A percentile compares a stretch with the other conserved stretches of the same genome.
phyloP scores from a whole-genome alignment of 2,797 vertebrate genomes.

The Pangasius mekongensis region DNA sequence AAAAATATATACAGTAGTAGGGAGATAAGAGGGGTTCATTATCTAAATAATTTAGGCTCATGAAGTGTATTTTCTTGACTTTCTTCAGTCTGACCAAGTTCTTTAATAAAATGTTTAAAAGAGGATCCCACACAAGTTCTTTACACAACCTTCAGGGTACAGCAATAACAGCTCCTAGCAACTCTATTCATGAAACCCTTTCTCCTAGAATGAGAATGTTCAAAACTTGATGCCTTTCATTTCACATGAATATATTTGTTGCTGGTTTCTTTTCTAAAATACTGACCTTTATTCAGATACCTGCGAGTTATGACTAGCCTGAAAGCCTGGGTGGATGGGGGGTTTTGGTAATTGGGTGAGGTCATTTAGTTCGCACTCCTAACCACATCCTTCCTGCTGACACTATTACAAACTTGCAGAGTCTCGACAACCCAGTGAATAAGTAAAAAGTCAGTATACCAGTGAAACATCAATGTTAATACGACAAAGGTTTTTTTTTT shows the following conservation, averaged over 20 bases:
- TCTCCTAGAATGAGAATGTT: constrained; percentile 2
- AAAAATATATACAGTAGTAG: background rate
- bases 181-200: constrained; percentile 37
- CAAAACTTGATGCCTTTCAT: background rate
- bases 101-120: constrained; percentile 37
- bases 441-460: background rate
- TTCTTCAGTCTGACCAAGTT: constrained; percentile 58
- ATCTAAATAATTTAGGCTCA: background rate
- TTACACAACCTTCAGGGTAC: background rate
- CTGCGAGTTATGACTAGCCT: constrained; percentile 2
- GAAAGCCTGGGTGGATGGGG: constrained; percentile 29
- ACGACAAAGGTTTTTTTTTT: background rate
- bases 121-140: constrained; percentile 12
- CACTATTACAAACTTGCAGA: constrained; percentile 8
- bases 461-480: background rate
- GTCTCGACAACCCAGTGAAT: background rate
- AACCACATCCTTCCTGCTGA: constrained; percentile 51
- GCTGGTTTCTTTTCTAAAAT: background rate
- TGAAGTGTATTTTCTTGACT: constrained; percentile 24
- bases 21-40: background rate
- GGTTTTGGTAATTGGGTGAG: background rate
- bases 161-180: constrained; percentile 36
- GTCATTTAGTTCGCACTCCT: background rate
- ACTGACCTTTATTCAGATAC: constrained; percentile 8
- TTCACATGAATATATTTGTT: background rate